Base-by-base conservation (phyloP, 2,888 invertebrate species). In the Napeogenes sylphis region DNA sequence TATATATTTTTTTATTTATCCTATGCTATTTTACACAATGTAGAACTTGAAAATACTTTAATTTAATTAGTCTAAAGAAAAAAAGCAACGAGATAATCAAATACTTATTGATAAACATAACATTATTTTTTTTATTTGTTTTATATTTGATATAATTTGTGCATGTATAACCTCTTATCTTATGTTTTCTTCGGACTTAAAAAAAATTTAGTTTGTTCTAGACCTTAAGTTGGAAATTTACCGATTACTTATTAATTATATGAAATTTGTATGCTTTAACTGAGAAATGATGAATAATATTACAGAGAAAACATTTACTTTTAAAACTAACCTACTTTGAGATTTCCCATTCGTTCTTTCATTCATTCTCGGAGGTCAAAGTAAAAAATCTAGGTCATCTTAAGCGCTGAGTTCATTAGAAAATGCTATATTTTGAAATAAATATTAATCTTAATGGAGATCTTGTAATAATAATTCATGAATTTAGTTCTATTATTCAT, bases 241-340 rank as follows among this genome's bases (percentile, higher is more conserved):
- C 30, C 30, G 4, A 30, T 3, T 5, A 51, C 51, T 51, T 51
- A 51, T 51, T 51, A 51, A 51, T 51, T 51, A 51, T 51, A 21
- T 21, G 14, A 30, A 51, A 51, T 51, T 8, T 35, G 4, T 35
- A 35, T 5, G 35, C 35, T 35, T 12, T 30, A 30, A 51, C 30
- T 51, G 6, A 47, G 8, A 21, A 30, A 30, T 51, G 21, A 51
- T 51, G 51, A 51, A 42, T 42, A 42, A 42, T 42, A 42, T 51
- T 51, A 51, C 51, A 30, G 21, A 30, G 51, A 51, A 51, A 51
- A 51, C 51, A 51, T 51, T 51, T n/a, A 47, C 10, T 4, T 32
- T 45, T n/a, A 56, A n/a, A 46, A 56, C 56, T 57, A 57, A 57
- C 56, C 56, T 46, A 57, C 45, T 45, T 57, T 32, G 56, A 46